A percentile compares a stretch with the other conserved stretches of the same genome.
These are phyloP conservation scores for Yponomeuta malinellus DNA, from an alignment of 2,888 invertebrate genomes.

Conservation along the genomic window DNA sequence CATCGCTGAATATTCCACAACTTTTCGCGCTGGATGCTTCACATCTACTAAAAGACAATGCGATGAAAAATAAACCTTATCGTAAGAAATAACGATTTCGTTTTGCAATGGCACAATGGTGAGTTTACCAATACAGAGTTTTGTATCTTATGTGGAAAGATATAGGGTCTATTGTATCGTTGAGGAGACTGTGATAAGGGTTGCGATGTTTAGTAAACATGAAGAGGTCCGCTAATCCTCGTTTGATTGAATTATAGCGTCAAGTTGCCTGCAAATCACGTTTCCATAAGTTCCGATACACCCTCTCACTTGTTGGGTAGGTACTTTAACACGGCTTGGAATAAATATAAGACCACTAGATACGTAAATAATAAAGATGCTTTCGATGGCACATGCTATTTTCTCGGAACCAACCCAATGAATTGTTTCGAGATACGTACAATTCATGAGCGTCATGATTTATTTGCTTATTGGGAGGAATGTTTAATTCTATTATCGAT, in stretches of 20 bases:
- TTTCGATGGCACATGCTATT: too few relatives aligned
- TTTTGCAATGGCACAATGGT: slow-evolving; percentile 2
- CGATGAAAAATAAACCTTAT: slow-evolving; percentile 7
- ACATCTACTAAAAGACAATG: neutral
- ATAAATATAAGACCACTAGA: too few relatives aligned
- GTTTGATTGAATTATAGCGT: slow-evolving; percentile 70
- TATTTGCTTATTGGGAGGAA: too few relatives aligned
- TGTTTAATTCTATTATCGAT: too few relatives aligned
- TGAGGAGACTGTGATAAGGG: slow-evolving; percentile 18
- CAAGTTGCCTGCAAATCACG: slow-evolving; percentile 48
- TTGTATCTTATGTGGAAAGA: neutral
- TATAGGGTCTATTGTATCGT: slow-evolving; percentile 14
- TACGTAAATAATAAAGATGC: too few relatives aligned
- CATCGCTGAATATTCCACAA: slow-evolving; percentile 1
- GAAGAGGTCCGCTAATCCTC: slow-evolving; percentile 52
- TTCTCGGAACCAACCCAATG: too few relatives aligned
- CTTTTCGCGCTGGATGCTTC: neutral
- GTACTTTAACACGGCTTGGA: slow-evolving; percentile 5
- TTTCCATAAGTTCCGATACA: slow-evolving; percentile 36
- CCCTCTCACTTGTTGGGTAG: slow-evolving; percentile 20
- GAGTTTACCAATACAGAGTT: neutral
- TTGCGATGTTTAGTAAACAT: slow-evolving; percentile 57
- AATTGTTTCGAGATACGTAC: too few relatives aligned
- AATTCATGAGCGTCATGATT: too few relatives aligned
- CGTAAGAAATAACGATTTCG: neutral